These are phyloP conservation scores for Mythimna loreyi DNA, from an alignment of 2,888 invertebrate species.

Conservation along the genomic window DNA sequence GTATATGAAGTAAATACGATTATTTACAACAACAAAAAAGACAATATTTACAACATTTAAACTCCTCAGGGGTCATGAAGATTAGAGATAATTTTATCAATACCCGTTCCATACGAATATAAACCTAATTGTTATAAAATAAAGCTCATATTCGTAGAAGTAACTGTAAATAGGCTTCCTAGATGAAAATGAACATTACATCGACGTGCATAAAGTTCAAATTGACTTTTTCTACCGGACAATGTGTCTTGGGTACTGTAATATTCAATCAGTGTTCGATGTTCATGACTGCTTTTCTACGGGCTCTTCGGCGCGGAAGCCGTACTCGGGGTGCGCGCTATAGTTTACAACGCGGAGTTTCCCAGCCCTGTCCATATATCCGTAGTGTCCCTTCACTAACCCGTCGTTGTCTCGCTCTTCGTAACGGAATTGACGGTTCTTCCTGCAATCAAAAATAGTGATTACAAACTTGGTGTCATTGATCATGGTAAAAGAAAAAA, in stretches of 20 bases:
- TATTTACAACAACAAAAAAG: slow-evolving; percentile 41
- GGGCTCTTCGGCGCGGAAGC: slow-evolving; percentile 92
- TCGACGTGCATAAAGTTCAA: background rate
- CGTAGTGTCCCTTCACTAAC: slow-evolving; percentile 95
- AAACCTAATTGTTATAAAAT: background rate
- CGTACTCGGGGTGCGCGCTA: slow-evolving; percentile 93
- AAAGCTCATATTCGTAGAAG: background rate
- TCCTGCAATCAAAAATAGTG: slow-evolving; percentile 86
- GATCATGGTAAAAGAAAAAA: background rate
- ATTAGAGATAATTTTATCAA: slow-evolving; percentile 48
- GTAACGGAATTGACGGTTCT: slow-evolving; percentile 95
- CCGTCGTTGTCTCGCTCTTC: slow-evolving; percentile 95
- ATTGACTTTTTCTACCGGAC: background rate
- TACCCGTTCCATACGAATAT: slow-evolving; percentile 17
- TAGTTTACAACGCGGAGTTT: slow-evolving; percentile 95
- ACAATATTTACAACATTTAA: slow-evolving; percentile 41
- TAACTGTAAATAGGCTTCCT: no score
- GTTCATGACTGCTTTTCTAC: slow-evolving; percentile 63
- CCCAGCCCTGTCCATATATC: slow-evolving; percentile 94
- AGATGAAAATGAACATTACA: background rate
- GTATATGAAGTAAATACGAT: slow-evolving; percentile 33
- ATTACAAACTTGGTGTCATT: background rate
- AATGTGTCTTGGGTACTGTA: background rate
- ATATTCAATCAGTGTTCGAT: background rate
- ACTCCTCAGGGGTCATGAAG: slow-evolving; percentile 37